Base-by-base conservation (phyloP, 2,888 invertebrate species). In the Heterodera filipjevi region DNA sequence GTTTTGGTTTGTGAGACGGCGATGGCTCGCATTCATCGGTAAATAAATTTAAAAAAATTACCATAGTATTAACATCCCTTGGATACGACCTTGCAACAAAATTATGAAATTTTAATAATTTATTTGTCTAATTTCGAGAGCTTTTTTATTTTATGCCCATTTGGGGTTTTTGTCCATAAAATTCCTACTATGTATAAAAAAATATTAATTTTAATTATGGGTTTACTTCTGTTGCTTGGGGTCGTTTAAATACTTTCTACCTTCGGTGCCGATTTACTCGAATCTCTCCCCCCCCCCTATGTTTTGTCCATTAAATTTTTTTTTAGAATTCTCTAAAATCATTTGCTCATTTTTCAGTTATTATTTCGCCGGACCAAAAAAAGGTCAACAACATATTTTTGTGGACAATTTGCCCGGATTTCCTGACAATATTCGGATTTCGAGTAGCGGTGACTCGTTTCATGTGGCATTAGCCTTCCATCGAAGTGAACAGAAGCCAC, bases 351-450 rank as follows among this genome's bases (percentile, higher is more conserved):
- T 72, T 53, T 53, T 5, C 49, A 77, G 80, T 1, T 80, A 80
- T 66, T 81, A 83, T 49, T 79, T 80, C 10, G 53, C 76, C 22
- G 81, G 81, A 1, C 71, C 76, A 1, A 82, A 76, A 32, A 82
- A 83, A 35, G 82, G 82, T 16, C 16, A 19, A 5, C 68, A 66
- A 10, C 83, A 82, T 53, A 75, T 76, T 32, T 81, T 81, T 64
- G 49, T 72, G 30, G 81, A 81, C 22, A 82, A 82, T 33, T 44
- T 81, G 39, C 82, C 81, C 35, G 81, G 82, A n/a, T 68, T 76
- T 66, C 81, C 81, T 8, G 81, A 81, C 75, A 81, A 81, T 64
- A 73, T 81, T 70, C 78, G 81, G 30, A 30, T 78, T 14, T 79
- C 78, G 8, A 39, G 68, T n/a, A 39, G 53, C 66, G 79, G 79